Evolutionary conservation across 1,140 invertebrate species (phyloP).

Genomic region (Varroa destructor): DNA sequence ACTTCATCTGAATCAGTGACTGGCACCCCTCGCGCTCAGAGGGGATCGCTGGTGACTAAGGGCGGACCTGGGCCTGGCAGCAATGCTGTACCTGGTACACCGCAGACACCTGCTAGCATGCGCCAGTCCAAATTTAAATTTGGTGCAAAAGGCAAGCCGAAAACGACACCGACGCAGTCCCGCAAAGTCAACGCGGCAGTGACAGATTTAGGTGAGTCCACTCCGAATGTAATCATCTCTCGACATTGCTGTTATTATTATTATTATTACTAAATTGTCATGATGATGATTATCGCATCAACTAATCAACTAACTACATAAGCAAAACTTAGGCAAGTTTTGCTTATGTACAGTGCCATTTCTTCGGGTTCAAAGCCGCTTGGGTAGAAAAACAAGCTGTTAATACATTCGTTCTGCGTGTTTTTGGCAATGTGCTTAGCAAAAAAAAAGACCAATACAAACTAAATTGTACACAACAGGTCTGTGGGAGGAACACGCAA

Average conservation of each 20-base stretch:
- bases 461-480: no score
- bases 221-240: not conserved
- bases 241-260: not conserved
- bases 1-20: conserved; percentile 1
- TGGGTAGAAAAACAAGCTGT: no score
- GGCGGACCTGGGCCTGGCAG: not conserved
- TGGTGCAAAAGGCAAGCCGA: conserved; percentile 23
- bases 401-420: no score
- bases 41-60: conserved; percentile 3
- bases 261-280: no score
- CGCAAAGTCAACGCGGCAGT: conserved; percentile 21
- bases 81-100: conserved; percentile 7
- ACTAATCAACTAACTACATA: no score
- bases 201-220: conserved; percentile 15
- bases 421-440: no score
- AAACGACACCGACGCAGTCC: conserved; percentile 23
- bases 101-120: not conserved
- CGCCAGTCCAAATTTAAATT: conserved; percentile 24
- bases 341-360: no score
- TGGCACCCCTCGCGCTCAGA: conserved; percentile 7
- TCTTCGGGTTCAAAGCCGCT: no score
- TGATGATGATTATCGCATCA: no score
- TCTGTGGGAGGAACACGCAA: no score
- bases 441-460: no score
- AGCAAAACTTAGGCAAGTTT: no score